Base-by-base conservation (phyloP, 1,140 invertebrate genomes). In the Matsumurasca onukii region DNA sequence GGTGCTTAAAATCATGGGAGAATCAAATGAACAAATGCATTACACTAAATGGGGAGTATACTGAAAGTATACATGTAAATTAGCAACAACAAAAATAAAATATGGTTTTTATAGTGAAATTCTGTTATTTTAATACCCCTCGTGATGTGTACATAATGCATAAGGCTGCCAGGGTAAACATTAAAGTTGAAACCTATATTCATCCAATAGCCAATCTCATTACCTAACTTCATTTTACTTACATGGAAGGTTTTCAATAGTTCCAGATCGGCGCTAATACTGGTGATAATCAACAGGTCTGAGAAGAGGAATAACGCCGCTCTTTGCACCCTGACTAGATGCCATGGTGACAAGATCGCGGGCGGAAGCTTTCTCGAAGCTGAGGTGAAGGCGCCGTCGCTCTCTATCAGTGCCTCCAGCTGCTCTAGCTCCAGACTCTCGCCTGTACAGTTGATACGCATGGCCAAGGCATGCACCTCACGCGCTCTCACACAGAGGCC, bases 241-340 rank as follows among this genome's bases (percentile, higher is more conserved):
- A 90, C 88, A 86, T 85, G 69, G 89, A 89, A 17, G 90, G 85
- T 86, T 95, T 93, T 78, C 92, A 85, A 93, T 92, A 1, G 93
- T 92, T 22, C 92, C 92, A 75, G 91, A 93, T 75, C 93, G 88
- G 75, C 94, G 84, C 77, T 98, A 69, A 98, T 92, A 76, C 93
- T 95, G 12, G 95, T 97, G 65, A 98, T 90, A 52, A 98, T 85
- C 22, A 98, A 81, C n/a, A 96, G 86, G 84, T 98, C 97, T 69
- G 91, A 94, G 79, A 98, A 98, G 27, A 98, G 84, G 80, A 98
- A 98, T 34, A 99, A 84, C 57, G 93, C 94, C 72, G 95, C 86
- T 79, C 81, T 98, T 98, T 70, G 93, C 89, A 0, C 89, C 88
- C 71, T 90, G 87, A 0, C 88, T 88, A 22, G 88, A 89, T 3